Evolutionary conservation across 2,888 invertebrate genomes (phyloP).

Genomic region (Tetanocera ferruginea): DNA sequence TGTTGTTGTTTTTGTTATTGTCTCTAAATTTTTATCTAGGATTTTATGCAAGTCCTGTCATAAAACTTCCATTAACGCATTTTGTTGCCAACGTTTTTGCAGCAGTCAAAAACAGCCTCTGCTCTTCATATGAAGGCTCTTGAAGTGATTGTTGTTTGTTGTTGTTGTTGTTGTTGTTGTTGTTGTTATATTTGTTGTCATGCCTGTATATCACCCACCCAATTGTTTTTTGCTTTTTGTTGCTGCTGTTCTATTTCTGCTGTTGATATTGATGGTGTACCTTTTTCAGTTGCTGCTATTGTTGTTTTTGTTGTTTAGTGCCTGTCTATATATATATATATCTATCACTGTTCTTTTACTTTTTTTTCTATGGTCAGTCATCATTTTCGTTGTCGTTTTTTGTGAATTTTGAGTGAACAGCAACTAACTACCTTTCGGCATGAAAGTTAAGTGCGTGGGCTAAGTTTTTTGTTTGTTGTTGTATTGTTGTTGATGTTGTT

Average conservation of each 20-base stretch:
- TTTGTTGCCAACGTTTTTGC: constrained; percentile 18
- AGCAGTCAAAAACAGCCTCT: background rate
- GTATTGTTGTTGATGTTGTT: background rate
- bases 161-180: constrained; percentile 4
- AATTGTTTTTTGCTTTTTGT: background rate
- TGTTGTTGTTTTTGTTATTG: constrained; percentile 37
- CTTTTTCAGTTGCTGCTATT: background rate
- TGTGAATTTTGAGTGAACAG: background rate
- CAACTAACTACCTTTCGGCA: background rate
- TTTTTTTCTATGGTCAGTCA: background rate
- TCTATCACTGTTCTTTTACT: background rate
- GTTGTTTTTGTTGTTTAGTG: background rate
- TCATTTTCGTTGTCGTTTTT: background rate
- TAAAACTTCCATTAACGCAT: constrained; percentile 31
- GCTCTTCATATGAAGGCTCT: background rate
- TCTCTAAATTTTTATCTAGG: constrained; percentile 36
- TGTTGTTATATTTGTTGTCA: background rate
- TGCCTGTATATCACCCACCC: background rate
- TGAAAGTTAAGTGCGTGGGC: background rate
- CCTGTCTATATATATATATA: background rate
- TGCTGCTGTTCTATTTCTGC: background rate
- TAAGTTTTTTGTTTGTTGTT: background rate
- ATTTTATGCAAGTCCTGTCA: constrained; percentile 29
- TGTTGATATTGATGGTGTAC: background rate
- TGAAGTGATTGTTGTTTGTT: background rate